Conservation (phyloP, 1,140 invertebrate species). For the Mesaphorura yosii region DNA sequence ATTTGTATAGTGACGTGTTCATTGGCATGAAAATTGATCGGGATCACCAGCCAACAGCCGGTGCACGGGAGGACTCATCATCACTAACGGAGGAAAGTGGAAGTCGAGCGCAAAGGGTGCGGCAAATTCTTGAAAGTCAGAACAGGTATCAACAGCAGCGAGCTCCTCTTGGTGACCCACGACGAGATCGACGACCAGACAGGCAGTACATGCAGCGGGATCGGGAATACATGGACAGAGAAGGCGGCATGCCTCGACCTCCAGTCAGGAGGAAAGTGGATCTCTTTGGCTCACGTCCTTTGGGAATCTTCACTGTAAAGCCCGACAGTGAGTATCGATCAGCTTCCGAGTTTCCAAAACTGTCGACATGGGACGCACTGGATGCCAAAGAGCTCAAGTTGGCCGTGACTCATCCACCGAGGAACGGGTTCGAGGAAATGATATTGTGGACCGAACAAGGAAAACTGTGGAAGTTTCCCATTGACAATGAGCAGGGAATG, state of each 20-base stretch:
- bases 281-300: slow-evolving; percentile 45
- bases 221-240: slow-evolving; percentile 16
- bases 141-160: no score
- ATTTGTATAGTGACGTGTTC: slow-evolving; percentile 50
- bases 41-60: slow-evolving; percentile 13
- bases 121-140: slow-evolving; percentile 38
- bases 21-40: slow-evolving; percentile 62
- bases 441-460: slow-evolving; percentile 86
- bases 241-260: not conserved
- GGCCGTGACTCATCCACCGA: slow-evolving; percentile 54
- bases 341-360: slow-evolving; percentile 38
- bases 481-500: slow-evolving; percentile 93
- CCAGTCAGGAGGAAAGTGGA: slow-evolving; percentile 32
- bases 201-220: not conserved
- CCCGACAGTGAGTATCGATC: not conserved
- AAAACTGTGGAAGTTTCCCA: slow-evolving; percentile 93
- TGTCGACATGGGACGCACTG: slow-evolving; percentile 56
- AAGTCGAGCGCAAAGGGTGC: slow-evolving; percentile 35
- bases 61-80: slow-evolving; percentile 10
- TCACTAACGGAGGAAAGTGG: slow-evolving; percentile 8
- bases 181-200: not conserved
- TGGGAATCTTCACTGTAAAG: slow-evolving; percentile 47
- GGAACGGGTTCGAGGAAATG: slow-evolving; percentile 86
- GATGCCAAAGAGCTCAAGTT: slow-evolving; percentile 52
- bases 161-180: slow-evolving; percentile 12